These are phyloP conservation scores for Mycalesis mineus DNA, from an alignment of 2,888 invertebrate genomes.

Conservation along the genomic window DNA sequence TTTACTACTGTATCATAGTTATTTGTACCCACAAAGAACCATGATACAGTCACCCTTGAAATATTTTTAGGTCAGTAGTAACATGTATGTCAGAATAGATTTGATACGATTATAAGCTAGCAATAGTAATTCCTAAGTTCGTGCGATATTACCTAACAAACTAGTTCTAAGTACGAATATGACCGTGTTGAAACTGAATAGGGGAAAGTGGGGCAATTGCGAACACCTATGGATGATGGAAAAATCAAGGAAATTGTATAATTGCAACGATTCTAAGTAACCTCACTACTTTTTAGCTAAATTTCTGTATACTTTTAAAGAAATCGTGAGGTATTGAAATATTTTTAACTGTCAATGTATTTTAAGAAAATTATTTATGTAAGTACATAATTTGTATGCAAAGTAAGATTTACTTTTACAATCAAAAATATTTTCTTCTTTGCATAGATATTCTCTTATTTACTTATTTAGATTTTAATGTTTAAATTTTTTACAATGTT, in stretches of 20 bases:
- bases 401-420: too few relatives aligned
- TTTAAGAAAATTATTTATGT: too few relatives aligned
- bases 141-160: conserved; percentile 35
- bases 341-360: neutral
- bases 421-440: too few relatives aligned
- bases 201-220: conserved; percentile 39
- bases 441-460: too few relatives aligned
- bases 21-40: too few relatives aligned
- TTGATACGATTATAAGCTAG: conserved; percentile 22
- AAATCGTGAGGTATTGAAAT: neutral
- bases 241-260: conserved; percentile 36
- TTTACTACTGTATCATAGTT: too few relatives aligned
- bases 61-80: neutral
- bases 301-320: neutral
- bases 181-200: conserved; percentile 36
- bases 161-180: conserved; percentile 28
- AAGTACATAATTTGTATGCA: too few relatives aligned
- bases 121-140: conserved; percentile 25
- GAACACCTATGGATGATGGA: conserved; percentile 28
- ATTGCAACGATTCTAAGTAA: conserved; percentile 15
- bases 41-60: neutral
- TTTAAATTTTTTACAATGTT: too few relatives aligned
- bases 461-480: too few relatives aligned
- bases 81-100: conserved; percentile 16
- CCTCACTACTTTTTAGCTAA: conserved; percentile 1